Conservation (phyloP, 2,797 vertebrate genomes). For the Halcyon chelicuti region DNA sequence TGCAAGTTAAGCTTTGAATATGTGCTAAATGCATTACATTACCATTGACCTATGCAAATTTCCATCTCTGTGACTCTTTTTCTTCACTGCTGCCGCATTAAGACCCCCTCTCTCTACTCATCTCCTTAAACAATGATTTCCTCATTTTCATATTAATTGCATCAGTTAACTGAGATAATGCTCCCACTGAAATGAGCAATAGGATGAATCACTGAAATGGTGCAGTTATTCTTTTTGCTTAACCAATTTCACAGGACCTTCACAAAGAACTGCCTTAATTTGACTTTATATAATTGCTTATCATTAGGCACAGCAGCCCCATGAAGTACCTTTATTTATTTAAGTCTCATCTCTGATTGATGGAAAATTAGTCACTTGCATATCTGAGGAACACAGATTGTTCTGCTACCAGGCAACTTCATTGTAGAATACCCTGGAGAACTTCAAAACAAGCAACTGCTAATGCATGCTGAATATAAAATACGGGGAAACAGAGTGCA, state of each 20-base stretch:
- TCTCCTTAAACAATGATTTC: constrained; percentile 85
- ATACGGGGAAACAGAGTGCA: constrained; percentile 52
- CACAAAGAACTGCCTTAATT: constrained; percentile 83
- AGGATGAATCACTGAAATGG: constrained; percentile 83
- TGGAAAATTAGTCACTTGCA: constrained; percentile 82
- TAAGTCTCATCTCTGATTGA: constrained; percentile 83
- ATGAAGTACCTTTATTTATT: constrained; percentile 85
- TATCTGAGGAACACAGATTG: constrained; percentile 80
- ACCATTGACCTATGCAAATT: constrained; percentile 83
- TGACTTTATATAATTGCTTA: constrained; percentile 86
- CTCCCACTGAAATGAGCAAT: constrained; percentile 81
- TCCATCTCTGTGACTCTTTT: constrained; percentile 70
- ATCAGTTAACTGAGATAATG: constrained; percentile 85
- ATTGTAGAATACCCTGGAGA: constrained; percentile 68
- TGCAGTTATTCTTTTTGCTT: constrained; percentile 85
- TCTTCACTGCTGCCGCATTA: constrained; percentile 66
- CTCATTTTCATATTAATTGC: constrained; percentile 91
- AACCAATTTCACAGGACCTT: constrained; percentile 84
- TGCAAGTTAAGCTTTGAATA: constrained; percentile 75
- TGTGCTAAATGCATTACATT: constrained; percentile 73
- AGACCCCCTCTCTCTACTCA: constrained; percentile 75
- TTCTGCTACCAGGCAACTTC: constrained; percentile 69
- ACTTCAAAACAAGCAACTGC: constrained; percentile 51
- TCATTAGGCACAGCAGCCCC: constrained; percentile 84
- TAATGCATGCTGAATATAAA: constrained; percentile 71